Base-by-base conservation (phyloP, 2,888 invertebrate species). In the Xanthia icteritia region DNA sequence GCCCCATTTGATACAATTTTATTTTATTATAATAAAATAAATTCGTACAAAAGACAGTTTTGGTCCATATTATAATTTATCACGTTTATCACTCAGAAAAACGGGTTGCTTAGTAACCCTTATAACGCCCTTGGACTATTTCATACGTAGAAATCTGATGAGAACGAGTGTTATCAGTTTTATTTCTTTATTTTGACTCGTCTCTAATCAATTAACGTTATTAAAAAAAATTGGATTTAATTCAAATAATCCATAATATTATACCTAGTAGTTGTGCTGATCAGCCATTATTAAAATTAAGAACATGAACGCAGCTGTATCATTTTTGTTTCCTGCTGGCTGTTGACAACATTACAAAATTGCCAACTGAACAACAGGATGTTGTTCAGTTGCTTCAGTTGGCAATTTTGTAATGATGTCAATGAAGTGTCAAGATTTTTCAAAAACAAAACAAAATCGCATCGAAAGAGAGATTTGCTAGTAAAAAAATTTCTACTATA, bases 21-120 rank as follows among this genome's bases (percentile, higher is more conserved):
- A 87, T 89, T 90, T 90, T 89, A 89, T 80, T 88, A 92, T 9
- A 13, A 20, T 60, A 68, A 92, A 91, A 94, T 95, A 95, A 95
- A 94, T 95, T 94, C 94, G 93, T 94, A 90, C 81, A 92, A 94
- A 94, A 94, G 90, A 93, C 92, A 95, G 92, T 92, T 92, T 95
- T 94, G 94, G 94, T 95, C 92, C 94, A 94, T n/a, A n/a, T 93
- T 90, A 91, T 42, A 69, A 82, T 70, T 77, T 88, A 92, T 91
- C 80, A 89, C 81, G 2, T 31, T 31, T 31, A 31, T 31, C 31
- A 31, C 31, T 89, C 88, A 89, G 74, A 81, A 88, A 90, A 87
- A 84, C 79, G 64, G 42, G 95, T 95, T 94, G 94, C 95, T 92
- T 87, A 85, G 95, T 83, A 88, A 95, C 93, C 73, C 66, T 71